phyloP scores from a whole-genome alignment of 1,140 invertebrate genomes.

The Musca vetustissima region DNA sequence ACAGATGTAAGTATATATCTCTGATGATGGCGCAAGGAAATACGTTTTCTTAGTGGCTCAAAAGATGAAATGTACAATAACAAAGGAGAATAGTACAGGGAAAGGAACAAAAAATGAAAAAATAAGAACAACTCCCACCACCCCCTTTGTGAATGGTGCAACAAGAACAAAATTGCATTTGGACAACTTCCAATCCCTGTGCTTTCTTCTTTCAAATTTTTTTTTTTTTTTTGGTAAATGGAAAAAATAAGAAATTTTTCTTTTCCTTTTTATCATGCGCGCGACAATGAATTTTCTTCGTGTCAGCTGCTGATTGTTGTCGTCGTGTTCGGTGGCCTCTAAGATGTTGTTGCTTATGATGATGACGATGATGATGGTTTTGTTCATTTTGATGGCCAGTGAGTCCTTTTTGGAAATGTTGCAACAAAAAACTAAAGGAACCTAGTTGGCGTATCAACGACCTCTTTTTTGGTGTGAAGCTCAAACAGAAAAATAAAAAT shows the following conservation, averaged over 20 bases:
- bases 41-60: constrained; percentile 3
- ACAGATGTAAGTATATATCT: no score
- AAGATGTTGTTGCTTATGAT: not conserved
- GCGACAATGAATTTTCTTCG: constrained; percentile 19
- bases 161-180: constrained; percentile 12
- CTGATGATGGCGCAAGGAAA: not conserved
- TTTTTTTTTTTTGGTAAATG: no score
- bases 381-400: no score
- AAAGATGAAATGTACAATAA: not conserved
- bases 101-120: not conserved
- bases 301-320: no score
- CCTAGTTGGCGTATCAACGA: not conserved
- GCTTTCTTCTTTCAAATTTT: not conserved
- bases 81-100: not conserved
- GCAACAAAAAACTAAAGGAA: not conserved
- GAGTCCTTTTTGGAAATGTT: no score
- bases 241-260: constrained; percentile 10
- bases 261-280: constrained; percentile 11
- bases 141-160: no score
- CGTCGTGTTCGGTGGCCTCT: no score
- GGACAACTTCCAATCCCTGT: constrained; percentile 18
- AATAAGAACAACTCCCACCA: not conserved
- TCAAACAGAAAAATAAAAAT: no score
- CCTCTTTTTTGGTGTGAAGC: no score
- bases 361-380: not conserved